These are phyloP conservation scores for Drosophila melanogaster DNA, from an alignment of 1,140 invertebrate genomes.

Conservation along the genomic window DNA sequence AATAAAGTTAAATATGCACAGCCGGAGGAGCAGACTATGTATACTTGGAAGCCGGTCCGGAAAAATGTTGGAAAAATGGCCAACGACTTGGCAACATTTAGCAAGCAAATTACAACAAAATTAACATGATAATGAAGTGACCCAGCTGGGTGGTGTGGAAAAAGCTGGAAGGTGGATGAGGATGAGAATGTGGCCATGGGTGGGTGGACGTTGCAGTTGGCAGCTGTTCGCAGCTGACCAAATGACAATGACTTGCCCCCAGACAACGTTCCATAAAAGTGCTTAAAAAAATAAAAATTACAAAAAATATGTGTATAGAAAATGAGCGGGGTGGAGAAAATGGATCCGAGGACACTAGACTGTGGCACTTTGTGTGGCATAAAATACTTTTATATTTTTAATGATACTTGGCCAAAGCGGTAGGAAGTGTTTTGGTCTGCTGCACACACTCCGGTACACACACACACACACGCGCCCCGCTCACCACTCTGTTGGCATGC, in stretches of 20 bases:
- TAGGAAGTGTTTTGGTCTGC: constrained; percentile 82
- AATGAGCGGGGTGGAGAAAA: not conserved
- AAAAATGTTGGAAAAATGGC: constrained; percentile 68
- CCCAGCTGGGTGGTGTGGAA: constrained; percentile 12
- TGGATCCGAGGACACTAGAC: constrained; percentile 27
- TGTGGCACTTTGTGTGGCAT: constrained; percentile 44
- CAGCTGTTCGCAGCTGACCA: constrained; percentile 78
- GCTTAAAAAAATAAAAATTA: constrained; percentile 54
- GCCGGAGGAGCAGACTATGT: not conserved
- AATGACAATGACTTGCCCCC: constrained; percentile 77
- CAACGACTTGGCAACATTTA: constrained; percentile 81
- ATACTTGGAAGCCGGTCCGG: constrained; percentile 45
- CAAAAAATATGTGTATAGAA: constrained; percentile 14
- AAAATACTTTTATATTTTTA: constrained; percentile 83
- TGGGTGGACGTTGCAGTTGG: constrained; percentile 40
- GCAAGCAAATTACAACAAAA: constrained; percentile 83
- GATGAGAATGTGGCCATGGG: not conserved
- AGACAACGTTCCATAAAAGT: constrained; percentile 35
- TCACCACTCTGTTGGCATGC: constrained; percentile 43
- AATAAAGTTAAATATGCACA: constrained; percentile 80
- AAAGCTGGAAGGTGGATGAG: not conserved
- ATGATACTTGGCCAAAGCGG: constrained; percentile 82
- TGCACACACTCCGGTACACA: constrained; percentile 66
- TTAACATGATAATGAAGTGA: constrained; percentile 83
- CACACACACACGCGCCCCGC: constrained; percentile 14